A percentile compares a stretch with the other conserved stretches of the same genome.
These are phyloP conservation scores for Caretta caretta DNA, from an alignment of 2,113 vertebrate genomes.

Conservation along the genomic window DNA sequence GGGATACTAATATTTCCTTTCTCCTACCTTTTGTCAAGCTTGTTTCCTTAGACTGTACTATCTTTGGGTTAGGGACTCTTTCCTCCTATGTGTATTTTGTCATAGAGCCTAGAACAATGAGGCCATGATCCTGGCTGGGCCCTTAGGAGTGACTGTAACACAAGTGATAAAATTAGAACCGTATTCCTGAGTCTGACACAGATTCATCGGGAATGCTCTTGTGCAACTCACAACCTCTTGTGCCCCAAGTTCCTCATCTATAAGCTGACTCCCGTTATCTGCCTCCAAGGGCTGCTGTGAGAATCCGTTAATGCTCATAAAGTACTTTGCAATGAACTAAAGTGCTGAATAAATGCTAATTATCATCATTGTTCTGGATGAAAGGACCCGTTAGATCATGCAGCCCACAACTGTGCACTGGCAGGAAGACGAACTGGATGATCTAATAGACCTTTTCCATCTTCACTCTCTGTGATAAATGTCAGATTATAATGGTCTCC, in stretches of 20 bases:
- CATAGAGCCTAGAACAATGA: not conserved
- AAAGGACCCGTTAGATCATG: not conserved
- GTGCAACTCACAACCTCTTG: not conserved
- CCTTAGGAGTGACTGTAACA: not conserved
- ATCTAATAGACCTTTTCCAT: not conserved
- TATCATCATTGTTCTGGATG: not conserved
- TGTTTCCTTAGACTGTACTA: not conserved
- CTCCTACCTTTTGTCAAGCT: not conserved
- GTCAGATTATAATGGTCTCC: not conserved
- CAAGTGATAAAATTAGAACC: not conserved
- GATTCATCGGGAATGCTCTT: not conserved
- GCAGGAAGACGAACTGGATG: not conserved
- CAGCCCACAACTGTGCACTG: not conserved
- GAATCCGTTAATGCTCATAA: not conserved
- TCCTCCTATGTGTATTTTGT: not conserved
- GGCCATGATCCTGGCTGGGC: not conserved
- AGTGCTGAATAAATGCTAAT: not conserved
- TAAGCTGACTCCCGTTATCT: not conserved
- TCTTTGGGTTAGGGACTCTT: not conserved
- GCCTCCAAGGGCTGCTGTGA: not conserved
- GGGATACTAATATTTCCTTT: not conserved
- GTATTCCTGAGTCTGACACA: rapidly evolving
- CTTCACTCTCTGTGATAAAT: not conserved
- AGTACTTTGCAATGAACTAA: not conserved
- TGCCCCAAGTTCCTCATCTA: not conserved